phyloP scores from a whole-genome alignment of 1,140 invertebrate genomes.

The Hylaeus anthracinus region DNA sequence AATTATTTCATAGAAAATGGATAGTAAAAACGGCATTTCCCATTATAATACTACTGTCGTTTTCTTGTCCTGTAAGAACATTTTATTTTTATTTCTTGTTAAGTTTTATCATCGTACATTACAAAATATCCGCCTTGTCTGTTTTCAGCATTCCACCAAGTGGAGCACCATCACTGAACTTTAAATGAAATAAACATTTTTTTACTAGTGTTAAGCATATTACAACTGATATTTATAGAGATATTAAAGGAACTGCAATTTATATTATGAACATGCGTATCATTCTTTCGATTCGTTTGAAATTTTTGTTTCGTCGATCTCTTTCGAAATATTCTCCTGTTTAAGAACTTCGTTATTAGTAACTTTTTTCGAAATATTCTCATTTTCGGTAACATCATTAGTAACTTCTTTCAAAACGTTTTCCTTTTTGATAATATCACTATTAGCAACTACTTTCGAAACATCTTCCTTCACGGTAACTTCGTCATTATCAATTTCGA shows the following conservation, averaged over 20 bases:
- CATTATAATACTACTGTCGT: slow-evolving; percentile 19
- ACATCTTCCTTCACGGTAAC: not conserved
- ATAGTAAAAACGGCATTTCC: slow-evolving; percentile 61
- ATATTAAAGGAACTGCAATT: slow-evolving; percentile 42
- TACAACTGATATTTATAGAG: not conserved
- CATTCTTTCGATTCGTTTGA: slow-evolving; percentile 36
- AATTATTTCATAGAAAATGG: slow-evolving; percentile 70
- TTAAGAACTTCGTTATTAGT: not conserved
- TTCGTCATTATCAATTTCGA: not conserved
- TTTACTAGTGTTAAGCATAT: slow-evolving; percentile 29
- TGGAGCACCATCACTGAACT: slow-evolving; percentile 2
- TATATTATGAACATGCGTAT: slow-evolving; percentile 20
- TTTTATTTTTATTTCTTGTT: slow-evolving; percentile 36
- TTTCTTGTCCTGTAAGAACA: slow-evolving; percentile 45
- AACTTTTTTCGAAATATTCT: not conserved
- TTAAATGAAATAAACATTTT: slow-evolving; percentile 44
- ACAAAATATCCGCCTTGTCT: not conserved
- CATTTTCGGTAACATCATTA: not conserved
- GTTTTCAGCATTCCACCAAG: not conserved
- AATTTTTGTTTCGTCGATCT: slow-evolving; percentile 1
- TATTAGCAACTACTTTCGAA: not conserved
- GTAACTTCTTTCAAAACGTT: slow-evolving; percentile 23
- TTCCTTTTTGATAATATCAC: slow-evolving; percentile 24
- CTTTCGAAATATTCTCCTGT: not conserved
- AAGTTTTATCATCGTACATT: not conserved